Conservation (phyloP, 92 coral and sea anemone species). For the Siderastrea siderea region DNA sequence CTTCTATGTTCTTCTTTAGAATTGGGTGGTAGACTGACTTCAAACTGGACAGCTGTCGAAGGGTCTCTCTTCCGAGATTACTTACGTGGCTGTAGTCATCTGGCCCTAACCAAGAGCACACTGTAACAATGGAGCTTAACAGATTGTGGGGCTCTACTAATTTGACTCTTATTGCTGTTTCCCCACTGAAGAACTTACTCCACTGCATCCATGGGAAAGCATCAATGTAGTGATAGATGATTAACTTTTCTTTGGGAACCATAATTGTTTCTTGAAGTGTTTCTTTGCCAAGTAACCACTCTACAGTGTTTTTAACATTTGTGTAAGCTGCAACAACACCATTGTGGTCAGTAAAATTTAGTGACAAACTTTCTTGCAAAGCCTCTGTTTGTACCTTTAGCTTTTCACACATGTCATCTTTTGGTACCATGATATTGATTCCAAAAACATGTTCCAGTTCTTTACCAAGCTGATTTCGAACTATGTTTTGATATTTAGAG, state of each 20-base stretch:
- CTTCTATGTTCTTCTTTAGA: too few relatives aligned
- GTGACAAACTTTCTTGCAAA: constrained; percentile 17
- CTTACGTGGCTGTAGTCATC: constrained; percentile 33
- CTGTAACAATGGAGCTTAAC: constrained; percentile 19
- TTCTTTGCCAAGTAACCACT: constrained; percentile 25
- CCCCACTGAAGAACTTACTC: constrained; percentile 41
- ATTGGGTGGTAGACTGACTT: too few relatives aligned
- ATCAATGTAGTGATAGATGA: constrained; percentile 35
- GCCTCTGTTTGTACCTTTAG: neutral
- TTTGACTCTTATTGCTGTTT: constrained; percentile 33
- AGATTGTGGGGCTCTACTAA: constrained; percentile 57
- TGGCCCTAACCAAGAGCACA: constrained; percentile 39
- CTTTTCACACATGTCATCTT: constrained; percentile 18
- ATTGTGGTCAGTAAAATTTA: constrained; percentile 33
- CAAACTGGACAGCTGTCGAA: too few relatives aligned
- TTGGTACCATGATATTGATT: constrained; percentile 50
- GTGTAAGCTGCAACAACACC: constrained; percentile 46
- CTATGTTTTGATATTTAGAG: constrained; percentile 31
- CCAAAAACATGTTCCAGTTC: constrained; percentile 34
- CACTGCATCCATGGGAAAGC: constrained; percentile 47
- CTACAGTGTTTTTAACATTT: constrained; percentile 29
- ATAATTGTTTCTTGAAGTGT: neutral
- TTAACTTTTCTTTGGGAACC: constrained; percentile 5
- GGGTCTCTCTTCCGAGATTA: neutral
- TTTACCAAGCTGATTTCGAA: constrained; percentile 55